These are phyloP conservation scores for Sesamia inferens DNA, from an alignment of 2,888 invertebrate species.

Conservation along the genomic window DNA sequence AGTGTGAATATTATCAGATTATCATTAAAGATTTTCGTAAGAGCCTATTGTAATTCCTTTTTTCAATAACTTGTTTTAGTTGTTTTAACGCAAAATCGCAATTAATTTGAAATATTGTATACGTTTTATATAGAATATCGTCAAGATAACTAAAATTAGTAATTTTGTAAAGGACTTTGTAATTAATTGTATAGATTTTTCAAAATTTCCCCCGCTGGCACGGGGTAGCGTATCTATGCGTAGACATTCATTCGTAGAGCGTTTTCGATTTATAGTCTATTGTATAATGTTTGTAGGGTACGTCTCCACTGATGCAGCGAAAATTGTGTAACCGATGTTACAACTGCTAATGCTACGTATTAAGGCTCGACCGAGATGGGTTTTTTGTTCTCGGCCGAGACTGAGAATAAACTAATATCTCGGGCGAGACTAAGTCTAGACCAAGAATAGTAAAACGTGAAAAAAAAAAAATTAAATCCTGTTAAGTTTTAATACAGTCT, in stretches of 20 bases:
- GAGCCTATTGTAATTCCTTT: background rate
- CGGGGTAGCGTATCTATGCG: slow-evolving; percentile 42
- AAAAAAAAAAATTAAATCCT: no score
- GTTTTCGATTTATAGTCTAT: slow-evolving; percentile 25
- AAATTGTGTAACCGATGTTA: background rate
- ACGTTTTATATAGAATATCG: no score
- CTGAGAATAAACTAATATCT: no score
- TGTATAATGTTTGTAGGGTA: slow-evolving; percentile 18
- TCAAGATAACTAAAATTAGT: background rate
- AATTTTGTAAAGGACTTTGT: slow-evolving; percentile 13
- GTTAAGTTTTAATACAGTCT: no score
- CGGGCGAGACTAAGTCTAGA: no score
- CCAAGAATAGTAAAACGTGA: no score
- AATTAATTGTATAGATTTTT: slow-evolving; percentile 30
- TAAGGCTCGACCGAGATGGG: no score
- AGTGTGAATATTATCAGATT: slow-evolving; percentile 21
- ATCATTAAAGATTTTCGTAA: slow-evolving; percentile 17
- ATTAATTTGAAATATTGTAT: background rate
- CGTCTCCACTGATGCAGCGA: slow-evolving; percentile 8
- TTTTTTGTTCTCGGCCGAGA: no score
- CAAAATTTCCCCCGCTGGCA: slow-evolving; percentile 54
- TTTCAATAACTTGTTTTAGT: slow-evolving; percentile 25
- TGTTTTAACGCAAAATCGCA: background rate
- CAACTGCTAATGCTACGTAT: background rate
- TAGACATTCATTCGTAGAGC: slow-evolving; percentile 39